Conservation (phyloP, 2,797 vertebrate genomes). For the Pogonophryne albipinna region DNA sequence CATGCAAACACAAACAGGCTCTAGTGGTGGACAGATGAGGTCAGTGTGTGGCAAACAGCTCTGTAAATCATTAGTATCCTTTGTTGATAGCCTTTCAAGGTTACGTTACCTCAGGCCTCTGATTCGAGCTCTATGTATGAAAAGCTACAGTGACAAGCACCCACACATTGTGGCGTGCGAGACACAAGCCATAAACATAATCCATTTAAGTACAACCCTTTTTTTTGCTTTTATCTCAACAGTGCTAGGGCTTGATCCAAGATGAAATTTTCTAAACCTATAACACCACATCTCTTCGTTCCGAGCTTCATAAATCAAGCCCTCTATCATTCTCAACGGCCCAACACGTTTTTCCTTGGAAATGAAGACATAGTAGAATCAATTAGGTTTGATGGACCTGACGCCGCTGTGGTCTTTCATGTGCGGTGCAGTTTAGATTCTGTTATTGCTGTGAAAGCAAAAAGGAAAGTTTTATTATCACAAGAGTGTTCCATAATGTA, state of each 20-base stretch:
- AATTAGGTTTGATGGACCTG: slow-evolving; percentile 77
- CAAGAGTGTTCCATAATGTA: slow-evolving; percentile 69
- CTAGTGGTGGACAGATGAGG: slow-evolving; percentile 14
- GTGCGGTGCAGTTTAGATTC: slow-evolving; percentile 53
- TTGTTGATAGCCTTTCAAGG: slow-evolving; percentile 51
- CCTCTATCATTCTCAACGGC: slow-evolving; percentile 58
- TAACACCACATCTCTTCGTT: slow-evolving; percentile 40
- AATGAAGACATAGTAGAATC: slow-evolving; percentile 80
- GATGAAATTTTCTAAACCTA: slow-evolving; percentile 60
- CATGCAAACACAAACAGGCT: slow-evolving; percentile 4
- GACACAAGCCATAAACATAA: slow-evolving; percentile 60
- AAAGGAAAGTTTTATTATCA: slow-evolving; percentile 74
- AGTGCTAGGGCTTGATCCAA: slow-evolving; percentile 41
- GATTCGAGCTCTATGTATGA: slow-evolving; percentile 58
- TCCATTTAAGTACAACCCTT: slow-evolving; percentile 61
- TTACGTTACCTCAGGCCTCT: slow-evolving; percentile 60
- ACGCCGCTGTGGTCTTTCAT: slow-evolving; percentile 57
- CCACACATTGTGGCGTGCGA: slow-evolving; percentile 24
- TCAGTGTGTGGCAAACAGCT: slow-evolving; percentile 40
- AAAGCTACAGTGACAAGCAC: slow-evolving; percentile 29
- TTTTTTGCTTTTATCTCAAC: slow-evolving; percentile 56
- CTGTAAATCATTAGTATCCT: slow-evolving; percentile 61
- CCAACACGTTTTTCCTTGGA: slow-evolving; percentile 66
- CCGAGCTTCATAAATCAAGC: slow-evolving; percentile 66
- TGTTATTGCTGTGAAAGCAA: slow-evolving; percentile 69